A percentile compares a stretch with the other conserved stretches of the same genome.
Evolutionary conservation across 2,797 vertebrate species (phyloP).

Genomic region (Anguilla megastoma): DNA sequence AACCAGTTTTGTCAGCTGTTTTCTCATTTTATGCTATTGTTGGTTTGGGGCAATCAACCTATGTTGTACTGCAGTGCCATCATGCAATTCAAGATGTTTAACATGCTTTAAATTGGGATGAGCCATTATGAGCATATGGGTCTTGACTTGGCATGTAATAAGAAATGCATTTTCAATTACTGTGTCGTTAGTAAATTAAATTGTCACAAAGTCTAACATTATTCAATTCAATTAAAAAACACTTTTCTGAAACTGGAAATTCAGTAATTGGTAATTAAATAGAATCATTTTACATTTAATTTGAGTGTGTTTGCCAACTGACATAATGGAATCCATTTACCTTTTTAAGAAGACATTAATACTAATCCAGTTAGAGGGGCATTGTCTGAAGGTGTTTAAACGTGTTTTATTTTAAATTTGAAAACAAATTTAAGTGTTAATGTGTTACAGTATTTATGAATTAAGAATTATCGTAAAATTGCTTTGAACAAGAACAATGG

Average conservation of each 20-base stretch:
- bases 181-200: not conserved
- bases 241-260: not conserved
- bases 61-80: not conserved
- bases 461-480: no score
- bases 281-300: not conserved
- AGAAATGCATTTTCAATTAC: not conserved
- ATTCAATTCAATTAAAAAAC: not conserved
- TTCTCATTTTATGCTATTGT: not conserved
- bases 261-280: not conserved
- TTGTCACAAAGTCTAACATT: not conserved
- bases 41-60: not conserved
- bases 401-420: no score
- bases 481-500: no score
- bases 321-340: constrained; percentile 12
- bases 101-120: not conserved
- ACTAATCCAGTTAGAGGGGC: constrained; percentile 12
- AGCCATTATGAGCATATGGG: not conserved
- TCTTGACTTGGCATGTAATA: not conserved
- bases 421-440: no score
- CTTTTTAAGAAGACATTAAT: constrained; percentile 18
- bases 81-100: not conserved
- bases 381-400: not conserved
- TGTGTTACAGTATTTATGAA: no score
- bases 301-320: constrained; percentile 5
- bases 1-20: not conserved